These are phyloP conservation scores for Ginglymostoma cirratum DNA, from an alignment of 2,113 vertebrate species.

Conservation along the genomic window DNA sequence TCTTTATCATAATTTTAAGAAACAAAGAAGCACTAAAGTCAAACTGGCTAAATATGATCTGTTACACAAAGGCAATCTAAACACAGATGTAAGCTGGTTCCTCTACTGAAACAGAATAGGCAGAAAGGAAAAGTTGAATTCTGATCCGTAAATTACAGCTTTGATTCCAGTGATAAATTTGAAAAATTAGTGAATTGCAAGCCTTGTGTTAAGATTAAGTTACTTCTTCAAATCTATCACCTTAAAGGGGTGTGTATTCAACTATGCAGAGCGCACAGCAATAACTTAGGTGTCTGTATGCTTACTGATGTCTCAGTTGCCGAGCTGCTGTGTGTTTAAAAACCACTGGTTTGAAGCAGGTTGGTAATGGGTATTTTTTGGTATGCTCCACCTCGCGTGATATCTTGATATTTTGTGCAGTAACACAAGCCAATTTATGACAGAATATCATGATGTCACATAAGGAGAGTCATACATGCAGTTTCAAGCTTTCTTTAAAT, in stretches of 20 bases:
- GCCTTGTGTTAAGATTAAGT: not conserved
- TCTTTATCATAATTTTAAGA: not conserved
- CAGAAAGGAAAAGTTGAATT: not conserved
- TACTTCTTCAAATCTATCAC: not conserved
- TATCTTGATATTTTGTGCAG: not conserved
- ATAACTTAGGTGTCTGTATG: conserved; percentile 8
- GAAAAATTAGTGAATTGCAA: conserved; percentile 12
- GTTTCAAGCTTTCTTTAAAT: not conserved
- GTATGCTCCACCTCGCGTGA: not conserved
- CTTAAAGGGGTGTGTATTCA: conserved; percentile 23
- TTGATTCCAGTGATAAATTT: not conserved
- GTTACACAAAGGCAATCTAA: conserved; percentile 28
- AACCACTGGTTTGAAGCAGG: not conserved
- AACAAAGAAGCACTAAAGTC: conserved; percentile 32
- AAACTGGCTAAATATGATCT: conserved; percentile 23
- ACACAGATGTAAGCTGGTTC: not conserved
- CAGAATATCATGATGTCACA: not conserved
- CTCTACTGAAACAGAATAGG: not conserved
- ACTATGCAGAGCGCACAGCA: conserved; percentile 11
- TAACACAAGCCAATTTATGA: not conserved
- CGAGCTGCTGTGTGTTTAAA: not conserved
- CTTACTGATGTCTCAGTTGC: conserved; percentile 20
- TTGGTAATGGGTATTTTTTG: not conserved
- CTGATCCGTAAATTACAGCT: conserved; percentile 21
- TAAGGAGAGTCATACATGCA: not conserved